Conservation (phyloP, 2,888 invertebrate genomes). For the Polydrusus cervinus region DNA sequence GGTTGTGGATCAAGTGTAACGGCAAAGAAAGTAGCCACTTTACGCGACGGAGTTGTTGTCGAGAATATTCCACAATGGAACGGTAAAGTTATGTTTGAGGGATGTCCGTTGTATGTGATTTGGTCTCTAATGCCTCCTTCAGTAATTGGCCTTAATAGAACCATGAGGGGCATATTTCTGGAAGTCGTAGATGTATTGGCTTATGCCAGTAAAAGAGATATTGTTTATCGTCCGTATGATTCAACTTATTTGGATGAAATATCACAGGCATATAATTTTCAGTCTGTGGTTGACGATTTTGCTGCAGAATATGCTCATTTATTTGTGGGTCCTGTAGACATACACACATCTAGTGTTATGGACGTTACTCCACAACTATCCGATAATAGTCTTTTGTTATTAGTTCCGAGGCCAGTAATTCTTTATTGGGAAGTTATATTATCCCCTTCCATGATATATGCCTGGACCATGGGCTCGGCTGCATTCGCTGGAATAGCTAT, state of each 20-base stretch:
- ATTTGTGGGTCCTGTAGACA: conserved; percentile 35
- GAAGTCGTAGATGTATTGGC: conserved; percentile 38
- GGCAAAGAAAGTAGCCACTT: background rate
- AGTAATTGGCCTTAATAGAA: conserved; percentile 8
- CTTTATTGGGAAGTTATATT: conserved; percentile 13
- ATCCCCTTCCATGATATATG: background rate
- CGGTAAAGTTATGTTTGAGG: background rate
- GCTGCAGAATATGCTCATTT: conserved; percentile 33
- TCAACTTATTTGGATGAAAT: conserved; percentile 41
- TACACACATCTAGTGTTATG: conserved; percentile 19
- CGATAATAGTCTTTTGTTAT: conserved; percentile 26
- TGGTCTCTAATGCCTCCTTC: conserved; percentile 38
- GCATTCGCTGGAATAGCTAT: background rate
- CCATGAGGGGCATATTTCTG: conserved; percentile 21
- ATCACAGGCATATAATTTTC: conserved; percentile 31
- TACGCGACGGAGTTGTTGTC: background rate
- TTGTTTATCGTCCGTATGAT: conserved; percentile 39
- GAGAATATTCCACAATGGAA: conserved; percentile 11
- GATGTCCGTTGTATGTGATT: conserved; percentile 38
- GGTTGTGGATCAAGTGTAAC: conserved; percentile 16
- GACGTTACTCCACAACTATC: conserved; percentile 30
- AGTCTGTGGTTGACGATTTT: conserved; percentile 32
- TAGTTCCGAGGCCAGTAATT: conserved; percentile 21
- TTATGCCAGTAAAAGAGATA: conserved; percentile 1
- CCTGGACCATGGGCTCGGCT: background rate